Evolutionary conservation across 2,888 invertebrate species (phyloP), one percentile per base, ranked within the genome.

Genomic region (Cyclophora albipunctata): DNA sequence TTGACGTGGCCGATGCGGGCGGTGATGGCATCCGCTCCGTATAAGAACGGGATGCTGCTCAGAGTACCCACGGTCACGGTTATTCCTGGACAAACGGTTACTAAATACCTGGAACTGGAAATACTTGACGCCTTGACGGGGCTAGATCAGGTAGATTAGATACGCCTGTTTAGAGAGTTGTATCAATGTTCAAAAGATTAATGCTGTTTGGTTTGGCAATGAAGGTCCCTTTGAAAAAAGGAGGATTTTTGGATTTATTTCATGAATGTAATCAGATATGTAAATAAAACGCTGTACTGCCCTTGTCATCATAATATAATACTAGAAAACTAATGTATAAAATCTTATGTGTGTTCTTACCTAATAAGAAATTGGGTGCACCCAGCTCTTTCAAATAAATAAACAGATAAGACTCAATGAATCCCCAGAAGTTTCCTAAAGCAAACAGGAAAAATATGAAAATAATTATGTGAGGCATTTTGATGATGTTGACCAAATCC

Each of bases 361-460:
- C 96, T 47, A 96, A 81, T 54, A 96, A 84, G 75, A 94, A 95
- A 78, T 94, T 95, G 0, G 95, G 94, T 47, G 95, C 95, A 20
- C 95, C 93, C 57, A 96, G 87, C 77, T 96, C 95, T 78, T 93
- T 94, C 57, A 96, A 89, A 77, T 95, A 96, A 70, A 96, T 91
- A 77, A 96, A 97, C 40, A 97, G 84, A 75, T 95, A 97, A 48
- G 95, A 95, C 78, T 97, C 96, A 50, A 96, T 95, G 78, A 96
- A 96, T 37, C 96, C 96, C 93, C 95, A 96, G 74, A 95, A 92
- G 69, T 95, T 94, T 53, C 97, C 97, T 63, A 96, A 89, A 35
- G 93, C 90, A 70, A 95, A 95, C 44, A 96, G 87, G 75, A 96
- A 94, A 65, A 94, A 85, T 69, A 97, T 93, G 69, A 97, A 96